These are phyloP conservation scores for Cyanocitta stelleri DNA, from an alignment of 2,113 vertebrate genomes.

Conservation along the genomic window DNA sequence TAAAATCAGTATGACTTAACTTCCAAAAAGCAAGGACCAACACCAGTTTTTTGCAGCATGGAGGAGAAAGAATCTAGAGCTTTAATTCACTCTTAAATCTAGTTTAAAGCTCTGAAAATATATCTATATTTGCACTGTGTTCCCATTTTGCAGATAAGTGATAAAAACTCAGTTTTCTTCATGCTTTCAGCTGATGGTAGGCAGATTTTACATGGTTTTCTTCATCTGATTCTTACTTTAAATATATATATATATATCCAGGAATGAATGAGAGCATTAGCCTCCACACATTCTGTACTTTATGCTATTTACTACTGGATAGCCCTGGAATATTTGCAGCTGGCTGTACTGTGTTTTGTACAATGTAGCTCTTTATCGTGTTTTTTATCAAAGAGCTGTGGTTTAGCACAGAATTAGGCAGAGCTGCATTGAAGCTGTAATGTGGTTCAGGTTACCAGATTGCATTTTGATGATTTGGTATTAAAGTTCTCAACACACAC, in stretches of 20 bases:
- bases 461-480: slow-evolving; percentile 38
- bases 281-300: slow-evolving; percentile 28
- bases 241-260: background rate
- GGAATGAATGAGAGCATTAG: slow-evolving; percentile 57
- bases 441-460: slow-evolving; percentile 46
- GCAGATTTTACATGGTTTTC: slow-evolving; percentile 28
- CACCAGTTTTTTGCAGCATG: background rate
- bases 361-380: slow-evolving; percentile 54
- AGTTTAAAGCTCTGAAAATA: slow-evolving; percentile 3
- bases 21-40: background rate
- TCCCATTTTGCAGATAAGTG: background rate
- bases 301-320: slow-evolving; percentile 53
- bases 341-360: slow-evolving; percentile 44
- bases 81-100: background rate
- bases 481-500: slow-evolving; percentile 17
- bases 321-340: slow-evolving; percentile 58
- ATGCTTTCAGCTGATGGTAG: slow-evolving; percentile 43
- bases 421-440: slow-evolving; percentile 21
- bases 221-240: background rate
- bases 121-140: slow-evolving; percentile 19
- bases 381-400: slow-evolving; percentile 39
- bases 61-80: background rate
- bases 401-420: slow-evolving; percentile 32
- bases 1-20: background rate
- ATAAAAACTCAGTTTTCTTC: background rate